Base-by-base conservation (phyloP, 2,888 invertebrate species). In the Hartigia nigra region DNA sequence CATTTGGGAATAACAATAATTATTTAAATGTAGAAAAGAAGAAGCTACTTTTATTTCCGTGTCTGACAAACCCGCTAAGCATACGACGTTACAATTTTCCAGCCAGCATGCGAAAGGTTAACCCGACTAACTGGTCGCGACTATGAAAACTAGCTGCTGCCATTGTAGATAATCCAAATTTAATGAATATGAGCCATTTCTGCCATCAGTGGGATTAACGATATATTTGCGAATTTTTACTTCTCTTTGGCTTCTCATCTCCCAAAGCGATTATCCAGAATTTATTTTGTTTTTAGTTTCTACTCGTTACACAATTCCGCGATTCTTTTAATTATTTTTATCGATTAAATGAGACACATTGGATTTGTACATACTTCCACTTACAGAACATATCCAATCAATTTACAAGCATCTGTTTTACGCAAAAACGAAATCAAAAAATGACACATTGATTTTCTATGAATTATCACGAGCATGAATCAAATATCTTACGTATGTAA, bases 111-210 rank as follows among this genome's bases (percentile, higher is more conserved):
- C n/a, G n/a, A n/a, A n/a, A n/a, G n/a, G n/a, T n/a, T n/a, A 55
- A 55, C 55, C 23, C 23, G 55, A 2, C 1, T 55, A 0, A 55
- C 23, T 55, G 23, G 9, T 55, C 23, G 55, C 2, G 14, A 23
- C 23, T 23, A 23, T 55, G 23, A 55, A 23, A 9, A 55, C 55
- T 55, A 55, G 23, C 9, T 55, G 5, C 55, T 9, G 23, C 55
- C 1, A 31, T 70, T n/a, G 76, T 69, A 23, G 77, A 75, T 85
- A 82, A 87, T 84, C 82, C 82, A 70, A 69, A 34, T 79, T 76
- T 85, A 87, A 86, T 76, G 84, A 86, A 70, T 78, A 77, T 72
- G 34, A 81, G 81, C 75, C 77, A 70, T 78, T 76, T 78, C 31
- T 70, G 31, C 9, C 69, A 76, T 82, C 81, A 81, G 70, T 75